Evolutionary conservation across 2,113 vertebrate genomes (phyloP).

Genomic region (Gallinago paraguaiae): DNA sequence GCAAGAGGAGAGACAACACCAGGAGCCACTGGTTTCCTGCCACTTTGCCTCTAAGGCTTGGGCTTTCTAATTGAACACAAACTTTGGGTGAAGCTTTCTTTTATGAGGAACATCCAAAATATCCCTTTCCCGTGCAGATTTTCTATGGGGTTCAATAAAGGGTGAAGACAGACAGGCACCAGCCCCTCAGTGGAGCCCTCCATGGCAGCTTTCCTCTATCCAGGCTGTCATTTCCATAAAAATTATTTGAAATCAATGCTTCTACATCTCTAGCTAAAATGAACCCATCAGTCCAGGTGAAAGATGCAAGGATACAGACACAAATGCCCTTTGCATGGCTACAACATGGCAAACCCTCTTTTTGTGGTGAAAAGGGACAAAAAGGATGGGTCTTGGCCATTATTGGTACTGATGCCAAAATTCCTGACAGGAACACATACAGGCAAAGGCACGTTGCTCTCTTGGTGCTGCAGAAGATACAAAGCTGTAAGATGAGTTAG

Average conservation of each 20-base stretch:
- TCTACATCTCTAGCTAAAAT: background rate
- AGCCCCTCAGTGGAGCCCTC: background rate
- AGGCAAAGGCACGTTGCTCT: background rate
- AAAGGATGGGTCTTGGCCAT: background rate
- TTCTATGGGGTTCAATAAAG: background rate
- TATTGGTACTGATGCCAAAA: background rate
- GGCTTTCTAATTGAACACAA: background rate
- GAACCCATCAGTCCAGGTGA: background rate
- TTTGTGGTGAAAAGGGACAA: background rate
- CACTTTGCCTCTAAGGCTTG: rapidly evolving
- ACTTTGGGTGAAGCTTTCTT: background rate
- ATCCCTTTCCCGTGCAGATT: background rate
- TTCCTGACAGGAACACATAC: background rate
- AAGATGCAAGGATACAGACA: background rate
- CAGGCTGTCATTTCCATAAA: background rate
- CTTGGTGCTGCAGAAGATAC: background rate
- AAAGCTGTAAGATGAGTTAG: background rate
- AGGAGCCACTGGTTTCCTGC: background rate
- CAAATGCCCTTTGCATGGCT: background rate
- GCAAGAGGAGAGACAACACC: background rate
- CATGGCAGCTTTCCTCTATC: background rate
- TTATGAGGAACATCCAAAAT: background rate
- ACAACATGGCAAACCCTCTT: background rate
- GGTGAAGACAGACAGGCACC: background rate
- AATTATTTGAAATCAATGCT: background rate